These are phyloP conservation scores for Rhinogobio ventralis DNA, from an alignment of 2,797 vertebrate species.

Conservation along the genomic window DNA sequence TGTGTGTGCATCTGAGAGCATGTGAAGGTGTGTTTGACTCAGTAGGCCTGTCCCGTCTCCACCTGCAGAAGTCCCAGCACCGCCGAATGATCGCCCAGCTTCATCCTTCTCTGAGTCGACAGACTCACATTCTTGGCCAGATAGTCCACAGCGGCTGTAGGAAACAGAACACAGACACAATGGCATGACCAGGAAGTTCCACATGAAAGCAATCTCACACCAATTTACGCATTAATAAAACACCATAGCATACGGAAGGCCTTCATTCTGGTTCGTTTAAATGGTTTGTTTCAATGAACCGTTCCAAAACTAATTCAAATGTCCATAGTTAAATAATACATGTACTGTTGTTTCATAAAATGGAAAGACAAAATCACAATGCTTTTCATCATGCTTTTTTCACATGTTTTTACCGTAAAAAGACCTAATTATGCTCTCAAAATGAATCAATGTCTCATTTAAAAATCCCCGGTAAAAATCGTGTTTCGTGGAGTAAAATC, in stretches of 20 bases:
- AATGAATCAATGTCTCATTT: neutral
- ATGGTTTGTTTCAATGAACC: neutral
- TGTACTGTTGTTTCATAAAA: neutral
- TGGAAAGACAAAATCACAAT: neutral
- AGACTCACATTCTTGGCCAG: slow-evolving; percentile 95
- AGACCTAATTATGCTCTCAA: neutral
- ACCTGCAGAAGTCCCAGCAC: slow-evolving; percentile 87
- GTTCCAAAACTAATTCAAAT: neutral
- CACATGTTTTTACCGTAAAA: neutral
- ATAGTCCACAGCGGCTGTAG: slow-evolving; percentile 89
- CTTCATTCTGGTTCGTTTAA: neutral
- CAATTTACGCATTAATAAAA: slow-evolving; percentile 39
- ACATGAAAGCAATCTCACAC: slow-evolving; percentile 56
- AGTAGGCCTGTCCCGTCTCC: slow-evolving; percentile 98
- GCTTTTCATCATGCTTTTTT: too few species aligned
- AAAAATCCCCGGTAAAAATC: too few species aligned
- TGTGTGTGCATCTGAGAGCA: slow-evolving; percentile 37
- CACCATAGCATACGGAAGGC: neutral
- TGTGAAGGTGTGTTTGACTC: slow-evolving; percentile 62
- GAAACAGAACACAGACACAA: slow-evolving; percentile 15
- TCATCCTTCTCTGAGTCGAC: slow-evolving; percentile 92
- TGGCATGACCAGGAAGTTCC: neutral
- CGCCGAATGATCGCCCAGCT: slow-evolving; percentile 88
- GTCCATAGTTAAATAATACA: neutral
- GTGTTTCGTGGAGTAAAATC: too few species aligned